Conservation (phyloP, 2,888 invertebrate genomes). For the Drosophila fulvimacula region DNA sequence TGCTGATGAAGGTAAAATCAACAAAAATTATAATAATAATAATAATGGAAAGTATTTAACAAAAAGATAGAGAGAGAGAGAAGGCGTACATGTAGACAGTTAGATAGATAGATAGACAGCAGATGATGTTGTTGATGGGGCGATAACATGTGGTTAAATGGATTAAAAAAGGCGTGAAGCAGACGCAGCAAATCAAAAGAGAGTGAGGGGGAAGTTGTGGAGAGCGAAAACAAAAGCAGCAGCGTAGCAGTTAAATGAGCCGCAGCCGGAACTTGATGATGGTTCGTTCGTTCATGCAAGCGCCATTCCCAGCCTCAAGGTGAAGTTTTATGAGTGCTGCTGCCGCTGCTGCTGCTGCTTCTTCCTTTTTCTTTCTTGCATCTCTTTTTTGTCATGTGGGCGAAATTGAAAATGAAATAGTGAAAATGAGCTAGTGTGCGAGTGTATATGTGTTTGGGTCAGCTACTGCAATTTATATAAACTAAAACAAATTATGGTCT, state of each 20-base stretch:
- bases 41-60: constrained; percentile 79
- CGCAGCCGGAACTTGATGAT: constrained; percentile 72
- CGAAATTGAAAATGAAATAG: constrained; percentile 64
- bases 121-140: constrained; percentile 51
- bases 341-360: constrained; percentile 14
- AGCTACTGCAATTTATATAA: constrained; percentile 44
- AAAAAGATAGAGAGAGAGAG: constrained; percentile 24
- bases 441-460: constrained; percentile 26
- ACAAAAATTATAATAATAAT: constrained; percentile 58
- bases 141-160: constrained; percentile 76
- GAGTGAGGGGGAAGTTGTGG: background rate
- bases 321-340: constrained; percentile 61
- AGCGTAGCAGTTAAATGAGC: constrained; percentile 60
- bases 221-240: constrained; percentile 34
- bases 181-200: constrained; percentile 12
- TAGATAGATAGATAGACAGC: constrained; percentile 48
- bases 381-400: constrained; percentile 64
- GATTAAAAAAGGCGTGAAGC: constrained; percentile 64
- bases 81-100: constrained; percentile 26
- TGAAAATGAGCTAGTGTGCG: constrained; percentile 28
- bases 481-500: constrained; percentile 36
- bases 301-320: constrained; percentile 60
- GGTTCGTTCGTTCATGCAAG: constrained; percentile 25
- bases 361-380: constrained; percentile 19
- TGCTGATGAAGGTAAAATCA: constrained; percentile 66